Evolutionary conservation across 2,113 vertebrate genomes (phyloP).

Genomic region (Melanotaenia duboulayi): DNA sequence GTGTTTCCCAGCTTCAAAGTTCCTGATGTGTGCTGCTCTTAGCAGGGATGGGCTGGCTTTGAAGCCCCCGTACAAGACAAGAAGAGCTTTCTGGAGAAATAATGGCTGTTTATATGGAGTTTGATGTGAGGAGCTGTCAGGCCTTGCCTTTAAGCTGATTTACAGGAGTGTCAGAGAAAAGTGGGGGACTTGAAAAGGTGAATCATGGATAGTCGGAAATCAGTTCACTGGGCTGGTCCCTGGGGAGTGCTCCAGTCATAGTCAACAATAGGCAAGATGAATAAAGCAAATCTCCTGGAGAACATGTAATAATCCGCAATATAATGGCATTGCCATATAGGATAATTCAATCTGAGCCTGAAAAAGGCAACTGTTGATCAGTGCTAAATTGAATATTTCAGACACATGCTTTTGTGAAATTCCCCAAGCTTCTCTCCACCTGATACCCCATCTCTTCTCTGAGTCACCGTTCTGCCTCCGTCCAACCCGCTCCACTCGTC

Average conservation of each 20-base stretch:
- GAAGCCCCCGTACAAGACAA: conserved; percentile 73
- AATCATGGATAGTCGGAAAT: conserved; percentile 83
- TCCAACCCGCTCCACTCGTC: conserved; percentile 38
- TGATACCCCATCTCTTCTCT: conserved; percentile 40
- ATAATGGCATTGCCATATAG: conserved; percentile 71
- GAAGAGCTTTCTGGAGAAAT: conserved; percentile 81
- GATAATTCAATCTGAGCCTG: conserved; percentile 73
- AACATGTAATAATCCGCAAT: conserved; percentile 77
- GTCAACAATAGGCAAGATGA: conserved; percentile 78
- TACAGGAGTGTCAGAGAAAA: conserved; percentile 76
- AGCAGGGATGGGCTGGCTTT: conserved; percentile 62
- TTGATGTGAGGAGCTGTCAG: conserved; percentile 79
- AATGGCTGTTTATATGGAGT: conserved; percentile 79
- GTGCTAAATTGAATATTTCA: conserved; percentile 74
- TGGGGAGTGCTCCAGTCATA: conserved; percentile 71
- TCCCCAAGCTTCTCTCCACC: conserved; percentile 48
- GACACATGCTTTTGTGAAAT: conserved; percentile 54
- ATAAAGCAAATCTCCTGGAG: conserved; percentile 79
- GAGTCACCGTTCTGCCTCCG: conserved; percentile 10
- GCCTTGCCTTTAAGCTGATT: conserved; percentile 82
- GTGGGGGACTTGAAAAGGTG: conserved; percentile 72
- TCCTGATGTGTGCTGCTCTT: conserved; percentile 58
- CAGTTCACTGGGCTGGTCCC: conserved; percentile 80
- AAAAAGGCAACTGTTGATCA: conserved; percentile 74
- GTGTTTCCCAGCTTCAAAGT: conserved; percentile 56